Conservation (phyloP, 2,113 vertebrate species). For the Engystomops pustulosus region DNA sequence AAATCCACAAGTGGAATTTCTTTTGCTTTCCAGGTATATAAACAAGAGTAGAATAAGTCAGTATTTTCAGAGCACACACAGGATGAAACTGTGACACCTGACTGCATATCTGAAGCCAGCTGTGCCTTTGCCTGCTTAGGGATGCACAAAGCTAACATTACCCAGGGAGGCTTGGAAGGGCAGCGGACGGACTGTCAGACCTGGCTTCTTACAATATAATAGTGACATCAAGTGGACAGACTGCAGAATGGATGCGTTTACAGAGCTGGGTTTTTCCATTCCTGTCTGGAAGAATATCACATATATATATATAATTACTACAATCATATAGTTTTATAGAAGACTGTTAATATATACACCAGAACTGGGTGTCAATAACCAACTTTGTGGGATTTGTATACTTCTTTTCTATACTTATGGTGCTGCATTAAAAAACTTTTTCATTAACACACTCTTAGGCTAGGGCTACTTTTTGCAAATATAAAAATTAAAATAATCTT, state of each 20-base stretch:
- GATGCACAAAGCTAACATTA: neutral
- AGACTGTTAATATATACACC: no score
- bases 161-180: neutral
- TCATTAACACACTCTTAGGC: no score
- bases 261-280: no score
- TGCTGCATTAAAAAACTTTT: no score
- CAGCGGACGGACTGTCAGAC: neutral
- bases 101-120: conserved; percentile 2
- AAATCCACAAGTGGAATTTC: neutral
- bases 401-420: no score
- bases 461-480: no score
- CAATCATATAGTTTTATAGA: no score
- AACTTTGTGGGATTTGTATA: no score
- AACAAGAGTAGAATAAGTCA: neutral
- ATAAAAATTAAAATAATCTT: no score
- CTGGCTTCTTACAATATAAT: conserved; percentile 8
- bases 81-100: conserved; percentile 7
- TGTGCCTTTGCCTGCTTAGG: neutral
- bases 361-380: no score
- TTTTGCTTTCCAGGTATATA: conserved; percentile 2
- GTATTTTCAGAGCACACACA: neutral
- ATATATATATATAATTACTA: no score
- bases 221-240: conserved; percentile 36
- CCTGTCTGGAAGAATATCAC: neutral
- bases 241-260: neutral